Evolutionary conservation across 2,797 vertebrate genomes (phyloP).

Genomic region (Esox masquinongy): DNA sequence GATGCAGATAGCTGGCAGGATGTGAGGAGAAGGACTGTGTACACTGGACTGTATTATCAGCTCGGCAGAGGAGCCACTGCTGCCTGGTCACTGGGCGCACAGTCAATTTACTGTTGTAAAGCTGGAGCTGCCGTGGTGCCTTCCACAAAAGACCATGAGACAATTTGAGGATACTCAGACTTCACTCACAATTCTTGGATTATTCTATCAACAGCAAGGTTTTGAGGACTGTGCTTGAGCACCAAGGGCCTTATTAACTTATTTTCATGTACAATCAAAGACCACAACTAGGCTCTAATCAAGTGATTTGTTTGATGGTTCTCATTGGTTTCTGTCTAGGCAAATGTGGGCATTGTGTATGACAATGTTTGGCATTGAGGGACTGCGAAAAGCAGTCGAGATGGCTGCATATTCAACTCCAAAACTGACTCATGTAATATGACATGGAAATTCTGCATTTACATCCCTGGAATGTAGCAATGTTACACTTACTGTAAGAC

Average conservation of each 20-base stretch:
- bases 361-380: too few species aligned
- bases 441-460: too few species aligned
- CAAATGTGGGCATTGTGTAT: too few species aligned
- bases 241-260: not conserved
- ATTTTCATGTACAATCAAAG: not conserved
- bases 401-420: too few species aligned
- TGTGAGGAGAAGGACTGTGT: not conserved
- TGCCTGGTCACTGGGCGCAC: not conserved
- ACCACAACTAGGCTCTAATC: not conserved
- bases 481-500: too few species aligned
- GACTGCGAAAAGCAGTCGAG: too few species aligned
- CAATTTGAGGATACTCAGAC: not conserved
- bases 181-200: not conserved
- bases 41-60: conserved; percentile 20
- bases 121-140: not conserved
- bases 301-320: too few species aligned
- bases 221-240: not conserved
- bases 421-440: too few species aligned
- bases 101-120: not conserved
- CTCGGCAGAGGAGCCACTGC: conserved; percentile 16
- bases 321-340: too few species aligned
- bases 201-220: not conserved
- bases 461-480: too few species aligned
- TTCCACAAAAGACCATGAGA: not conserved
- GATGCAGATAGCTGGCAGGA: not conserved